Evolutionary conservation across 2,113 vertebrate genomes (phyloP), one percentile per base, ranked within the genome.

Genomic region (Spilogale gracilis): DNA sequence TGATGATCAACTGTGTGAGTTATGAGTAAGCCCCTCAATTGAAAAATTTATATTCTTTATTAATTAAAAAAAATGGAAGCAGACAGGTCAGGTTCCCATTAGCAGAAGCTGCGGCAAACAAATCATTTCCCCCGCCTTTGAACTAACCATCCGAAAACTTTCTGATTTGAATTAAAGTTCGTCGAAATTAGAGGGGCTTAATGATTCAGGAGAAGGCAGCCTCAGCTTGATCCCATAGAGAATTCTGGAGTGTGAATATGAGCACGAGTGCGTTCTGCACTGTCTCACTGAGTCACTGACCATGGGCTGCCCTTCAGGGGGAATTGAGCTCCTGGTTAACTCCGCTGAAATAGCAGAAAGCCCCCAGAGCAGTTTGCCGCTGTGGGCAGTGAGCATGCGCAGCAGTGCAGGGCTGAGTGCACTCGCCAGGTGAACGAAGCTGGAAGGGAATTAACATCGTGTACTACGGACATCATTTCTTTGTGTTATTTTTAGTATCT

Each of bases 401-500:
- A 79, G 80, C 11, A 38, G 2, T 21, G 58, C 10, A 9, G 14
- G 32, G 38, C 25, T 87, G 69, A 56, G 25, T 23, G 12, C 0
- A 48, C n/a, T 50, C n/a, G 52, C 38, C 60, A 83, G 54, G 83
- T 48, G 25, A 86, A 79, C 17, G n/a, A 13, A 78, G 82, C 79
- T 71, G 38, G 60, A 60, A 79, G 48, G 27, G 58, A 76, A 65
- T 95, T 56, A 73, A 2, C 14, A 58, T 63, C 60, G 60, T 52
- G 32, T 67, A 56, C 17, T 73, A 20, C 14, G 74, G 76, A 69
- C 18, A 45, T 87, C 85, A 73, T 58, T 87, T 61, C 60, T 73
- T 93, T 84, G 65, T 21, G 85, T 94, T 78, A 78, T 82, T 90
- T 61, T 67, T 86, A 92, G 5, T 76, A 61, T 48, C 23, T 58